These are phyloP conservation scores for Heliothis virescens DNA, from an alignment of 1,140 invertebrate species.

Conservation along the genomic window DNA sequence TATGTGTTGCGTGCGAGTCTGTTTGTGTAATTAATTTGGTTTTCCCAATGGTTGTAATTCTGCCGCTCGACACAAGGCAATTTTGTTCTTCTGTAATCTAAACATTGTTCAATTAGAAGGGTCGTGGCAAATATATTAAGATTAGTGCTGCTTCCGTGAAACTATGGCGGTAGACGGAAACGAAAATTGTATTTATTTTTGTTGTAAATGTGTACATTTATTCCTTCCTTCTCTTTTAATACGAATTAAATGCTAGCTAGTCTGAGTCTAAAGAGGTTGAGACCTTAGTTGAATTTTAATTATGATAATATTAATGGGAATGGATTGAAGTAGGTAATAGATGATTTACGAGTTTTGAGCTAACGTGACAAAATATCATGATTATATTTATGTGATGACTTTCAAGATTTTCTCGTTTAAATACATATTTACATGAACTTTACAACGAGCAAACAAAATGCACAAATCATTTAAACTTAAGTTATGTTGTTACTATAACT, in stretches of 20 bases:
- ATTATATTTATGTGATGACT: not conserved
- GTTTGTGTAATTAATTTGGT: conserved; percentile 68
- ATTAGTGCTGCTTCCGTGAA: conserved; percentile 16
- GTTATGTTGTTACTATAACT: conserved; percentile 40
- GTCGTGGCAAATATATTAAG: conserved; percentile 28
- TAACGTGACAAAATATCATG: not conserved
- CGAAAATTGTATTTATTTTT: not conserved
- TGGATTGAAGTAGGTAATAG: too few species aligned
- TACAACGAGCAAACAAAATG: not conserved
- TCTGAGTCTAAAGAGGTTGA: too few species aligned
- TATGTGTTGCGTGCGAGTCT: conserved; percentile 49
- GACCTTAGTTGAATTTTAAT: too few species aligned
- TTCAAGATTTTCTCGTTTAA: not conserved
- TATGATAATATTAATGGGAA: too few species aligned
- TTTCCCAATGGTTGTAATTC: conserved; percentile 52
- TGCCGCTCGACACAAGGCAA: conserved; percentile 46
- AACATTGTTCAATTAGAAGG: conserved; percentile 43
- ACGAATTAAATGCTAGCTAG: too few species aligned
- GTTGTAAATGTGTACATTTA: not conserved
- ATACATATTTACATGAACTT: not conserved
- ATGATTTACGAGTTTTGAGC: too few species aligned
- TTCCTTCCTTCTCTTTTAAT: not conserved
- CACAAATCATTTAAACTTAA: conserved; percentile 10
- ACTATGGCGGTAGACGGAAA: not conserved
- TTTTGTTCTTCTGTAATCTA: conserved; percentile 52